phyloP scores from a whole-genome alignment of 2,797 vertebrate species.

The Pteronotus mesoamericanus region DNA sequence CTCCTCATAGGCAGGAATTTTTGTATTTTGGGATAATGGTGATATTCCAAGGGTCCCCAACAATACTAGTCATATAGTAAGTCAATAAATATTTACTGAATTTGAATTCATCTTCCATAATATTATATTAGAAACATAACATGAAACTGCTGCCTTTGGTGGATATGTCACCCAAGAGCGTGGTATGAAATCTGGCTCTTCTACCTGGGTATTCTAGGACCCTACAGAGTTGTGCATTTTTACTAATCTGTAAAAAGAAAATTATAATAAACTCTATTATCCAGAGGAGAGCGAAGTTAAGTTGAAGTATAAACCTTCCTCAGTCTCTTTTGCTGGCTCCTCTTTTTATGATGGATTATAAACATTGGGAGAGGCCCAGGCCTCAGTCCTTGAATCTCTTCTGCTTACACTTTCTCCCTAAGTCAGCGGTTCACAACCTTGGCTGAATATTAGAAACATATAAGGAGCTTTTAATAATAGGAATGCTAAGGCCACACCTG shows the following conservation, averaged over 20 bases:
- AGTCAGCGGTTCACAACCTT: not conserved
- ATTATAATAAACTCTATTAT: not conserved
- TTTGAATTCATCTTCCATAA: not conserved
- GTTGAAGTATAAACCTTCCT: not conserved
- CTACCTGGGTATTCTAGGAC: not conserved
- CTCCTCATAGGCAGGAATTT: not conserved
- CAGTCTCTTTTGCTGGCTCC: not conserved
- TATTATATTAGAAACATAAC: not conserved
- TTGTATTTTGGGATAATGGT: not conserved
- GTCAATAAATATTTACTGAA: not conserved
- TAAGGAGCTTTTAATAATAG: not conserved
- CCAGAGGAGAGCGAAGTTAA: not conserved
- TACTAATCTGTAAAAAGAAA: not conserved
- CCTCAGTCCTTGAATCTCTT: not conserved
- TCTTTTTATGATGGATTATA: not conserved
- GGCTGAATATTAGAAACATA: not conserved
- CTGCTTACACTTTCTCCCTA: not conserved
- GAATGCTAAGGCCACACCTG: not conserved
- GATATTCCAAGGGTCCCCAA: not conserved
- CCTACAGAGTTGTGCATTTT: not conserved
- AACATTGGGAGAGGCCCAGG: not conserved
- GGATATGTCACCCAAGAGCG: not conserved
- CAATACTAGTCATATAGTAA: not conserved
- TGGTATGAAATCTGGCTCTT: not conserved
- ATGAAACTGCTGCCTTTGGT: not conserved